Evolutionary conservation across 1,140 invertebrate genomes (phyloP).

Genomic region (Scylla paramamosain): DNA sequence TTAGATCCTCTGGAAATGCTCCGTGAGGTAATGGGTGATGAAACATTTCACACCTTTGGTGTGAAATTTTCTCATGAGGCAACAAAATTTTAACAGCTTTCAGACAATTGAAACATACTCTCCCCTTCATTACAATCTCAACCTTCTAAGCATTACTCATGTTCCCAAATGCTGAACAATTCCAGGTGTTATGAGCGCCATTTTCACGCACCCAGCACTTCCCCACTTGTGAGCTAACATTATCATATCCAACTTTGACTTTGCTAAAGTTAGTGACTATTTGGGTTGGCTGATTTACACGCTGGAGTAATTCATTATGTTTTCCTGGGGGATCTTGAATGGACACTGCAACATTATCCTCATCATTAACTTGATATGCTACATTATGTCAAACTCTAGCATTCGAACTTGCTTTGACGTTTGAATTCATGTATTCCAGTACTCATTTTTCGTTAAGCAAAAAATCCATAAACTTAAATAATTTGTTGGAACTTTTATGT

Average conservation of each 20-base stretch:
- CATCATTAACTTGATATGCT: too few relatives aligned
- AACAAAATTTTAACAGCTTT: background rate
- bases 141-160: background rate
- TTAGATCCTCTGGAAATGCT: background rate
- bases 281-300: background rate
- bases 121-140: background rate
- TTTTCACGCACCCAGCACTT: constrained; percentile 32
- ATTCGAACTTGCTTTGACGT: background rate
- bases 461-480: background rate
- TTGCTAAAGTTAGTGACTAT: background rate
- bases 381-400: too few relatives aligned
- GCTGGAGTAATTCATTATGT: background rate
- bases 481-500: background rate
- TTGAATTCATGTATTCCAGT: constrained; percentile 45
- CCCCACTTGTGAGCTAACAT: too few relatives aligned
- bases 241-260: too few relatives aligned
- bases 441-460: constrained; percentile 35
- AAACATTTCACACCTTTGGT: background rate
- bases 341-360: background rate
- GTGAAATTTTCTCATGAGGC: background rate
- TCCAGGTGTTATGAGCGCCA: background rate
- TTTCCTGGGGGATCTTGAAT: background rate
- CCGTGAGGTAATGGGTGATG: background rate
- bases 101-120: background rate
- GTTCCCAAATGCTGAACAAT: background rate